Conservation (phyloP, 2,113 vertebrate species). For the Dipodomys ordii region DNA sequence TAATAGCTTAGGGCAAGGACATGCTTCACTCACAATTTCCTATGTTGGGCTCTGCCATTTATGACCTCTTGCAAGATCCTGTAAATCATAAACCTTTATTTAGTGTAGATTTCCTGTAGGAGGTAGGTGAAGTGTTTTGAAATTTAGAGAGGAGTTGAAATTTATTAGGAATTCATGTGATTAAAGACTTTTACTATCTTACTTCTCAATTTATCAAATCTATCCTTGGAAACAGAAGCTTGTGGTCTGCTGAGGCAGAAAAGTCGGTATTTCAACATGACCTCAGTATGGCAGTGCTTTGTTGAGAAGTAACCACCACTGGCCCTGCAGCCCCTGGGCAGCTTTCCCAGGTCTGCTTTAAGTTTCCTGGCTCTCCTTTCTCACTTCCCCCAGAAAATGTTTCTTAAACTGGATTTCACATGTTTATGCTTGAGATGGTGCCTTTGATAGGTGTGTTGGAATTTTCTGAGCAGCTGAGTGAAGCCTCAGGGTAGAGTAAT, state of each 20-base stretch:
- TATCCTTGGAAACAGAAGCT: slow-evolving; percentile 27
- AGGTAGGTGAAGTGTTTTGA: slow-evolving; percentile 32
- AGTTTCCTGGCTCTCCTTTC: not conserved
- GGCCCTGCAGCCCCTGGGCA: not conserved
- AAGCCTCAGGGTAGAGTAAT: not conserved
- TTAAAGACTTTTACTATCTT: not conserved
- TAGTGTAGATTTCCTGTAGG: not conserved
- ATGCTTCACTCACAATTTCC: slow-evolving; percentile 55
- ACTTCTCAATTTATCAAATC: slow-evolving; percentile 22
- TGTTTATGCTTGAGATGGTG: not conserved
- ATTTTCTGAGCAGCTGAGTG: not conserved
- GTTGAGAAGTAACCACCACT: not conserved
- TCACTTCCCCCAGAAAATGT: not conserved
- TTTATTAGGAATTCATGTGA: not conserved
- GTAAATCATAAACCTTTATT: slow-evolving; percentile 26
- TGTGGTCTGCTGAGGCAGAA: slow-evolving; percentile 22
- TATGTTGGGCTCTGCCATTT: slow-evolving; percentile 77
- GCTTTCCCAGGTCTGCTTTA: not conserved
- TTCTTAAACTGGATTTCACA: slow-evolving; percentile 1
- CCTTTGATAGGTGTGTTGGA: not conserved
- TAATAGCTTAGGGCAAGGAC: slow-evolving; percentile 14
- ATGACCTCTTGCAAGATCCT: slow-evolving; percentile 59
- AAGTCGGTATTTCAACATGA: not conserved
- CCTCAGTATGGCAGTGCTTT: not conserved
- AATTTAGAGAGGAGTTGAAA: slow-evolving; percentile 17